Conservation (phyloP, 2,888 invertebrate species). For the Abrostola triplasia region DNA sequence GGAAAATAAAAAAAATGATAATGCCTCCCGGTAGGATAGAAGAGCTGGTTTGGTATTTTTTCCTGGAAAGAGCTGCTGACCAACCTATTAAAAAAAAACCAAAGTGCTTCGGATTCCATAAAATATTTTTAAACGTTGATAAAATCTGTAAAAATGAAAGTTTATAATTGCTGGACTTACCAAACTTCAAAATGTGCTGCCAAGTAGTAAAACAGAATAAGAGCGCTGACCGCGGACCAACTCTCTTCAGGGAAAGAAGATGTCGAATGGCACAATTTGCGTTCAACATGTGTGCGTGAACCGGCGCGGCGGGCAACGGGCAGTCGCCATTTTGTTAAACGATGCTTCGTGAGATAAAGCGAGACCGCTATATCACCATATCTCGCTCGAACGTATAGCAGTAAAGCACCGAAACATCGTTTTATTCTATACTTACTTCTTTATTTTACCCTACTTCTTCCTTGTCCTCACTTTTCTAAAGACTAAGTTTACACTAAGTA, state of each 20-base stretch:
- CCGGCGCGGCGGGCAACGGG: constrained; percentile 46
- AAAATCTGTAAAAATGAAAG: neutral
- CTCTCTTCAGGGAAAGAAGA: constrained; percentile 65
- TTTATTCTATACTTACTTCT: constrained; percentile 32
- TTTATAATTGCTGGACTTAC: constrained; percentile 33
- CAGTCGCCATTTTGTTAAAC: constrained; percentile 79
- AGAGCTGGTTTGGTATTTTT: no score
- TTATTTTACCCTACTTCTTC: constrained; percentile 23
- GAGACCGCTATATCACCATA: constrained; percentile 55
- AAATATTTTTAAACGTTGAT: no score
- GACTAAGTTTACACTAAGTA: neutral
- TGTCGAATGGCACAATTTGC: constrained; percentile 59
- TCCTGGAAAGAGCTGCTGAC: no score
- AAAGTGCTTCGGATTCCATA: no score
- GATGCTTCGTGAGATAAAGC: constrained; percentile 68
- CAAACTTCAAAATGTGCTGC: constrained; percentile 27
- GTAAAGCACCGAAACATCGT: neutral
- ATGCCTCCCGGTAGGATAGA: no score
- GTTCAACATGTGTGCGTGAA: constrained; percentile 27
- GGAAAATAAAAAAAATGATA: no score
- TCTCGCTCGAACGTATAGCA: constrained; percentile 21
- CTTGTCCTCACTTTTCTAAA: constrained; percentile 9
- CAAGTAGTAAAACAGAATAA: constrained; percentile 33
- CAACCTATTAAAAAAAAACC: no score
- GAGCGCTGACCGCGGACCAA: constrained; percentile 54